Evolutionary conservation across 2,888 invertebrate genomes (phyloP).

Genomic region (Epiperipatus broadwayi): DNA sequence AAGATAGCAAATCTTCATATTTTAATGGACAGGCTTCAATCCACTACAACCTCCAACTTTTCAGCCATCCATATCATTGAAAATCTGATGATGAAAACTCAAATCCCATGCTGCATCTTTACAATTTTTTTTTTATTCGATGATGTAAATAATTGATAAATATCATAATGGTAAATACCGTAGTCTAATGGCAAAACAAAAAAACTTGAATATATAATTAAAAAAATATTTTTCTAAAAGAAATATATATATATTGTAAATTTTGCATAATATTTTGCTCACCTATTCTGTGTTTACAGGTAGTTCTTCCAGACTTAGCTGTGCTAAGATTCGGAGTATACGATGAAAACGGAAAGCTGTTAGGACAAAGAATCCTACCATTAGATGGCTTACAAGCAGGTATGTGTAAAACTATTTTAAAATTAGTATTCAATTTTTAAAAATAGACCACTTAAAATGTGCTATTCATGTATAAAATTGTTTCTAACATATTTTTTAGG

Average conservation of each 20-base stretch:
- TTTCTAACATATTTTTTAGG: slow-evolving; percentile 33
- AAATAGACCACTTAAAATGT: no score
- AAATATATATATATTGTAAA: neutral
- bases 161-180: no score
- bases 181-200: no score
- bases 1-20: no score
- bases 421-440: neutral
- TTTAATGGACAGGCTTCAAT: no score
- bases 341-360: slow-evolving; percentile 86
- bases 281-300: slow-evolving; percentile 34
- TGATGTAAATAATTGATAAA: no score
- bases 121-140: no score
- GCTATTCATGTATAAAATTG: neutral
- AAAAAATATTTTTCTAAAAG: neutral
- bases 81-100: no score
- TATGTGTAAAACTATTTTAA: no score
- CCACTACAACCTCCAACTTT: no score
- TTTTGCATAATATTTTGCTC: neutral
- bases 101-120: no score
- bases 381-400: slow-evolving; percentile 84
- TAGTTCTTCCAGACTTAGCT: slow-evolving; percentile 90
- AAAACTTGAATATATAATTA: neutral
- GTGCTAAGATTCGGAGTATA: slow-evolving; percentile 93
- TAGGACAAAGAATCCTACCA: slow-evolving; percentile 92
- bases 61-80: no score